Evolutionary conservation across 2,888 invertebrate genomes (phyloP), one percentile per base, ranked within the genome.

Genomic region (Sinopyrophorus schimmeli): DNA sequence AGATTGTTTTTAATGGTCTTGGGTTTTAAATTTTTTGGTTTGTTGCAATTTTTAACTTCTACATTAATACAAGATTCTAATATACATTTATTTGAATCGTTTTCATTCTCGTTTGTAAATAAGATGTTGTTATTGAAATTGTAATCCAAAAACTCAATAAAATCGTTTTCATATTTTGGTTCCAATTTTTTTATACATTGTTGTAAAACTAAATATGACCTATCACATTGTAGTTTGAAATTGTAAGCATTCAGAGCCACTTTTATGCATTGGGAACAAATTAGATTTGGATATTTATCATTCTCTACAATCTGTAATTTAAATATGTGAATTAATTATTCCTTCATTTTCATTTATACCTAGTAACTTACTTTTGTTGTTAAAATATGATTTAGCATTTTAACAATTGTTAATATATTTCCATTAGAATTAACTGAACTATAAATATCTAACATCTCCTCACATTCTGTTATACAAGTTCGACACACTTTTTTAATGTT

Each of bases 181-280:
- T 18, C 9, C 14, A 23, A 6, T 6, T 12, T 23, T 18, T 34
- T 27, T 1, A 49, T 41, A 34, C 54, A 57, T 14, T 53, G 38
- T 34, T 47, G 21, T 15, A 55, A 38, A 5, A 43, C 31, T 11
- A 30, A n/a, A 27, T 40, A 49, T 1, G 55, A 47, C 20, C 42
- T 35, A 40, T 68, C 63, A 44, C 66, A 64, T 48, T 61, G 60
- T 17, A 65, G 16, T 56, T 64, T 67, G 49, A 68, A 68, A 51
- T 58, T 60, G 42, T 64, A 67, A 12, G 61, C 56, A 26, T 53
- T 51, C 5, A 56, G 55, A 24, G 62, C 57, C 41, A 54, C 56
- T 18, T 64, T 60, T 20, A 64, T 12, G 41, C 68, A 68, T 21
- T 44, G 56, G 24, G 53, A 40, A 50, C 68, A 68, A 14, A 68